phyloP scores from a whole-genome alignment of 53 echinoderm and acorn worm genomes.

The Patiria pectinifera region DNA sequence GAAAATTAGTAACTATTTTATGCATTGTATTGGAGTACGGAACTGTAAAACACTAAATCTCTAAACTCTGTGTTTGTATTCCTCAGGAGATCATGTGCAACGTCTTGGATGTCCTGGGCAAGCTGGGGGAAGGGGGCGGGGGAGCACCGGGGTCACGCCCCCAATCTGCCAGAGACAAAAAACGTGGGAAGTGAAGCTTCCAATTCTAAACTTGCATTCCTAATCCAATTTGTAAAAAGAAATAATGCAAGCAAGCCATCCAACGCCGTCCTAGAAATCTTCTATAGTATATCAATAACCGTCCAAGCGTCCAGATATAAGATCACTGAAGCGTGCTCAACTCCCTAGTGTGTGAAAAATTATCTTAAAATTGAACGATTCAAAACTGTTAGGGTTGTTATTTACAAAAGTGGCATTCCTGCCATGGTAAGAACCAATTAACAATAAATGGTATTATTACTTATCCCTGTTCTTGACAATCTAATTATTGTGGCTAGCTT shows the following conservation, averaged over 20 bases:
- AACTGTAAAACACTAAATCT: background rate
- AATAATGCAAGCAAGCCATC: background rate
- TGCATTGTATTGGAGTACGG: background rate
- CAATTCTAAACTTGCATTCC: background rate
- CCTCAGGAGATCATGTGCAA: constrained; percentile 71
- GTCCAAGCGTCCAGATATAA: too few species aligned
- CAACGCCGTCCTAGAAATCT: background rate
- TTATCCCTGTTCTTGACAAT: too few species aligned
- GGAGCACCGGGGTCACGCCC: constrained; percentile 57
- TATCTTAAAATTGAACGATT: too few species aligned
- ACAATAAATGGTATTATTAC: too few species aligned
- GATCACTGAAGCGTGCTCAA: too few species aligned
- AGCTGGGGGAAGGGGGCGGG: constrained; percentile 48
- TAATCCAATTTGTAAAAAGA: background rate
- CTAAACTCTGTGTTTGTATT: background rate
- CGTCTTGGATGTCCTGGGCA: constrained; percentile 59
- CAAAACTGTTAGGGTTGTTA: too few species aligned
- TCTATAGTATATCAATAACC: background rate
- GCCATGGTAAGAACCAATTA: too few species aligned
- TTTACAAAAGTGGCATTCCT: too few species aligned
- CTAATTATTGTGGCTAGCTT: too few species aligned
- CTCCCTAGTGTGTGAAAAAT: too few species aligned
- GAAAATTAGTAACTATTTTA: background rate
- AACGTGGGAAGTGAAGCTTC: constrained; percentile 27
- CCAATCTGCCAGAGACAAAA: constrained; percentile 69